These are phyloP conservation scores for Aplochiton taeniatus DNA, from an alignment of 2,797 vertebrate species.

Conservation along the genomic window DNA sequence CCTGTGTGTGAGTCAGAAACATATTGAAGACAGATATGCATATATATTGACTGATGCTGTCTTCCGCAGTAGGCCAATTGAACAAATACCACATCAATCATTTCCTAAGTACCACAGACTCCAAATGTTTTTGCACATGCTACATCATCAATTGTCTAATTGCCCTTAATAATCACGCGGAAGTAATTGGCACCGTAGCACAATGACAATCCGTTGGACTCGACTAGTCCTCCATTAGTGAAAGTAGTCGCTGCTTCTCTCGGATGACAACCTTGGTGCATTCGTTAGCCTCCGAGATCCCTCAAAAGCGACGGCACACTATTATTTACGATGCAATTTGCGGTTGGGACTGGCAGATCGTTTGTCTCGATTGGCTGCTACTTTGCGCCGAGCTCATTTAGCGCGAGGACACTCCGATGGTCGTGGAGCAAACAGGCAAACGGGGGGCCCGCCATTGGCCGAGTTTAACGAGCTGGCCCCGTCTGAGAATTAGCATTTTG, in stretches of 20 bases:
- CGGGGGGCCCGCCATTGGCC: slow-evolving; percentile 30
- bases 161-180: neutral
- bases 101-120: too few relatives aligned
- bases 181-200: slow-evolving; percentile 36
- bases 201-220: slow-evolving; percentile 55
- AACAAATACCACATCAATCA: too few relatives aligned
- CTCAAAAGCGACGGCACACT: slow-evolving; percentile 68
- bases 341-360: slow-evolving; percentile 71
- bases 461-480: slow-evolving; percentile 45
- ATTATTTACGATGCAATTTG: slow-evolving; percentile 79
- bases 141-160: neutral
- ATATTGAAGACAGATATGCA: too few relatives aligned
- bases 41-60: too few relatives aligned
- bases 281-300: slow-evolving; percentile 73
- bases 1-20: too few relatives aligned
- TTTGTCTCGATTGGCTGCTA: slow-evolving; percentile 79
- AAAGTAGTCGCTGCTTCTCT: slow-evolving; percentile 67
- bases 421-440: slow-evolving; percentile 70
- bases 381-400: slow-evolving; percentile 79
- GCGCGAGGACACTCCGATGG: slow-evolving; percentile 81
- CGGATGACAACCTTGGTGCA: slow-evolving; percentile 68
- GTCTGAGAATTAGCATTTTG: slow-evolving; percentile 72
- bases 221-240: slow-evolving; percentile 64
- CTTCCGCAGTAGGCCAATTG: too few relatives aligned
- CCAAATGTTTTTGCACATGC: too few relatives aligned